Evolutionary conservation across 2,113 vertebrate species (phyloP).

Genomic region (Thalassoma bifasciatum): DNA sequence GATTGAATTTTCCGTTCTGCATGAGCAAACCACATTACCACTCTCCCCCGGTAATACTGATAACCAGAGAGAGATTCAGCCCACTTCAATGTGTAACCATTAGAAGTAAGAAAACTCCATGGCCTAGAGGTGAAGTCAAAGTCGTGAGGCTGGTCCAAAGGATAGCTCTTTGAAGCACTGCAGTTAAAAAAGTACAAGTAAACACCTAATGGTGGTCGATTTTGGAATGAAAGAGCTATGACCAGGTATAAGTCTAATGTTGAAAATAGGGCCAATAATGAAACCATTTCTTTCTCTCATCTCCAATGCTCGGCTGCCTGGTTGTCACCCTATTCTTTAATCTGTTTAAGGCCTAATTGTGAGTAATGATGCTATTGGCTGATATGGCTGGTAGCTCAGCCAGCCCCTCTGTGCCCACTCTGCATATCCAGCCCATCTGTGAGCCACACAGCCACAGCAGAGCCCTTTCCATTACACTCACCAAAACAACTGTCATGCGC

Average conservation of each 20-base stretch:
- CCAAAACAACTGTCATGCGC: constrained; percentile 28
- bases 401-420: constrained; percentile 69
- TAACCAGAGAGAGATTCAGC: constrained; percentile 35
- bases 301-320: constrained; percentile 43
- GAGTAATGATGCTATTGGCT: constrained; percentile 75
- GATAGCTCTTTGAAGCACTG: neutral
- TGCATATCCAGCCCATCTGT: constrained; percentile 78
- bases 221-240: neutral
- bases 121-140: constrained; percentile 27
- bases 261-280: constrained; percentile 15
- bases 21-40: constrained; percentile 54
- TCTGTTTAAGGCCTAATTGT: constrained; percentile 77
- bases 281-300: constrained; percentile 31
- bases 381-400: constrained; percentile 63
- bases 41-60: constrained; percentile 33
- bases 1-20: constrained; percentile 49
- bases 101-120: constrained; percentile 30
- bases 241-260: constrained; percentile 7
- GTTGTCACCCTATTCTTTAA: constrained; percentile 67
- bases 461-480: constrained; percentile 34
- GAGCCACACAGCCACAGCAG: constrained; percentile 46
- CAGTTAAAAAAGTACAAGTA: neutral
- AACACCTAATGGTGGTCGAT: neutral
- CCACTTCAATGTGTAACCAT: constrained; percentile 44
- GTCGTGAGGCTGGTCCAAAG: constrained; percentile 1